A percentile compares a stretch with the other conserved stretches of the same genome.
These are phyloP conservation scores for Hypomecis punctinalis DNA, from an alignment of 2,888 invertebrate genomes.

Conservation along the genomic window DNA sequence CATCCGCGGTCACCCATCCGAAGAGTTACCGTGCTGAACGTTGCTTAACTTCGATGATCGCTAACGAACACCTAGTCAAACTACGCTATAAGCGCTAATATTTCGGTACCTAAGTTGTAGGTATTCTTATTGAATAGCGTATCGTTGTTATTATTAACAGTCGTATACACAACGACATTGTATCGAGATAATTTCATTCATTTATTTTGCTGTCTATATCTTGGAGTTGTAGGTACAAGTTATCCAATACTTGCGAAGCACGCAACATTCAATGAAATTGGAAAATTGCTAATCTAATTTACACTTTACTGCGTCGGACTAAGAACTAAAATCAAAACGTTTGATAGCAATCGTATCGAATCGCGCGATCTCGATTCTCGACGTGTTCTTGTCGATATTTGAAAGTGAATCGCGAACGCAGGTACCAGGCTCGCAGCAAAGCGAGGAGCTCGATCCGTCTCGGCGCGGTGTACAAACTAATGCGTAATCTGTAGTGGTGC, in stretches of 20 bases:
- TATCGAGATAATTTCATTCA: constrained; percentile 2
- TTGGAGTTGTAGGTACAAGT: constrained; percentile 3
- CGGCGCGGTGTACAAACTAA: constrained; percentile 9
- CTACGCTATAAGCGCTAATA: too few relatives aligned
- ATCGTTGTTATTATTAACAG: not conserved
- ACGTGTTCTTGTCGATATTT: constrained; percentile 59
- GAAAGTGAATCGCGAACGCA: constrained; percentile 66
- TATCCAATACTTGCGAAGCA: constrained; percentile 13
- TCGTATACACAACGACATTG: not conserved
- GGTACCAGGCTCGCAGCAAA: constrained; percentile 61
- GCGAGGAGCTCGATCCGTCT: constrained; percentile 43
- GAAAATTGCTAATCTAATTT: not conserved
- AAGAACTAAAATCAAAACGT: constrained; percentile 11
- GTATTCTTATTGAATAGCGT: too few relatives aligned
- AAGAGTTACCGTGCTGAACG: too few relatives aligned
- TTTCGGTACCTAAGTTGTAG: too few relatives aligned
- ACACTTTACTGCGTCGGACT: constrained; percentile 20
- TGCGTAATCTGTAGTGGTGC: not conserved
- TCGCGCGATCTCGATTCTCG: constrained; percentile 39
- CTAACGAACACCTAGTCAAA: too few relatives aligned
- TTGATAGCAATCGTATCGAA: constrained; percentile 29
- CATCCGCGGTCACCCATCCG: too few relatives aligned
- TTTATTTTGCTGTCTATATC: not conserved
- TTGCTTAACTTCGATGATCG: too few relatives aligned
- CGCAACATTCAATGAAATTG: constrained; percentile 10